phyloP scores from a whole-genome alignment of 2,888 invertebrate species.

The Hirudinaria manillensis region DNA sequence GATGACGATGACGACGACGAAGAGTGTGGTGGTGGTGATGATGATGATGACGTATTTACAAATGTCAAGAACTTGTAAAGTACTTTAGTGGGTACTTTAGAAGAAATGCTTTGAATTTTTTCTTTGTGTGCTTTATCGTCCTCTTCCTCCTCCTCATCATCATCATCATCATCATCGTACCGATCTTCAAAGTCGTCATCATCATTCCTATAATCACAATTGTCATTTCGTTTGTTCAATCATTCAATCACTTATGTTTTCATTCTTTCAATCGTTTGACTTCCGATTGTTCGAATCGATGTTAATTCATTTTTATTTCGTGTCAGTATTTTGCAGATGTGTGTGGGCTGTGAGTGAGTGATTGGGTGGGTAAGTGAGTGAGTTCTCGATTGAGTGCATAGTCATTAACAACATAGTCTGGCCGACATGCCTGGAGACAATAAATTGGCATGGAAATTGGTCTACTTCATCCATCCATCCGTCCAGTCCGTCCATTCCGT shows the following conservation, averaged over 20 bases:
- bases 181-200: too few species aligned
- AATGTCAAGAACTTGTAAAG: too few species aligned
- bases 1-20: conserved; percentile 14
- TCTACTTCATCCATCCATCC: not conserved
- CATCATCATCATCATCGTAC: not conserved
- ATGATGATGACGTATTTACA: not conserved
- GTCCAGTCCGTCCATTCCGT: not conserved
- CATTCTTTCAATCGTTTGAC: not conserved
- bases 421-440: too few species aligned
- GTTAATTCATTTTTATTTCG: not conserved
- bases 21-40: not conserved
- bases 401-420: not conserved
- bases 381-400: not conserved
- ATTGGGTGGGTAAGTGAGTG: conserved; percentile 5
- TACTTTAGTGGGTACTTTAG: too few species aligned
- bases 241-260: too few species aligned
- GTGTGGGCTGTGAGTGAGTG: not conserved
- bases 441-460: too few species aligned
- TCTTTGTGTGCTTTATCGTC: not conserved
- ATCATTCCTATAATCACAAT: too few species aligned
- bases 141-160: not conserved
- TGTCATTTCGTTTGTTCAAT: too few species aligned
- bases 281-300: too few species aligned
- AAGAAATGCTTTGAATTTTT: not conserved
- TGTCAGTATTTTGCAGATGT: not conserved